Base-by-base conservation (phyloP, 2,888 invertebrate genomes). In the Caenorhabditis zanzibari region DNA sequence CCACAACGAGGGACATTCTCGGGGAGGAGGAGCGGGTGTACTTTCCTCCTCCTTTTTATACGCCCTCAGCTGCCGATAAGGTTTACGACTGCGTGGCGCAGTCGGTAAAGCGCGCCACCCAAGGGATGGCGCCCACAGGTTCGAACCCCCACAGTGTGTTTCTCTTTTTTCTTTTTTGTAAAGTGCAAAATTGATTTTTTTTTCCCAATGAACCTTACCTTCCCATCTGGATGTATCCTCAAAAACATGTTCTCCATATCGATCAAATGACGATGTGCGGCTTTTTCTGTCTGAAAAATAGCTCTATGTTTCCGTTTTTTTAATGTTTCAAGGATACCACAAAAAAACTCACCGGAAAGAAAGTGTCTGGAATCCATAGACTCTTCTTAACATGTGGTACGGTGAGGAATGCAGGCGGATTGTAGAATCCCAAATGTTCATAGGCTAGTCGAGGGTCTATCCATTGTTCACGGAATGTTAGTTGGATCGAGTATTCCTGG, bases 381-480 rank as follows among this genome's bases (percentile, higher is more conserved):
- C 86, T 96, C 90, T 96, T 95, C 94, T 96, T 96, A 74, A 93
- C 87, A 63, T 90, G 88, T 4, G 92, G 91, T 7, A 92, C 91
- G 14, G 91, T 90, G n/a, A 92, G 81, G 71, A 91, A 92, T 41
- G 87, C 85, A 0, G 91, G 92, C 12, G 84, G 79, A 66, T 87
- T 86, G 38, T 84, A 64, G 69, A 86, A 88, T 19, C 84, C 83
- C 66, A 86, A 49, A 35, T 87, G 75, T 47, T 92, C 91, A 86
- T 92, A 93, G 59, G 92, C 92, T 38, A 93, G 87, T 91, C 97
- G 94, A 93, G 97, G 96, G 93, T 98, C 97, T 93, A 96, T 94
- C 97, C 97, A 98, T 94, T 97, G 96, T 93, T 98, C 97, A 93
- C 97, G 95, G 94, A 98, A 97, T 90, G 97, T 97, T 93, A 98